Base-by-base conservation (phyloP, 2,888 invertebrate species). In the Drosophila mimetica region DNA sequence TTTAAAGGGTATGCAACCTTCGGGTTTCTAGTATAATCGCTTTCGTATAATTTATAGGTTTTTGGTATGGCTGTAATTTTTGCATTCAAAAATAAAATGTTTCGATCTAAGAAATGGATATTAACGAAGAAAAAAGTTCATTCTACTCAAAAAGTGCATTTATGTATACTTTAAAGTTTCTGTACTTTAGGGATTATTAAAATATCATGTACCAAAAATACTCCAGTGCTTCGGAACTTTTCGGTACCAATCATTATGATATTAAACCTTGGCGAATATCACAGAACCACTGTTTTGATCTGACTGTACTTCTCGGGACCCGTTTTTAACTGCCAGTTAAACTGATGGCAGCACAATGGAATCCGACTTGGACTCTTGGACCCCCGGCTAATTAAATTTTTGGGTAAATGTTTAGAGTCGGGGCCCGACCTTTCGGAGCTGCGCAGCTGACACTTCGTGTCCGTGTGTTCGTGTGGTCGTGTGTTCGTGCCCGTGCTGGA, bases 341-440 rank as follows among this genome's bases (percentile, higher is more conserved):
- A 53, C 22, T 47, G 58, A 65, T 55, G 55, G 67, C 34, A 20
- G 60, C 42, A 44, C 60, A 61, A 37, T 60, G 61, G 60, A 60
- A 60, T 60, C 28, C 37, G 69, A 60, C 50, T 58, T 47, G 48
- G 53, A 71, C 53, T 57, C 47, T 63, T 36, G 53, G 71, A 71
- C 46, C 20, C 51, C 20, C 51, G 42, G 74, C 75, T 69, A 74
- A 74, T 65, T 66, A 67, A 67, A 60, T 71, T 74, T 48, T 66
- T 72, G 41, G 58, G 88, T 48, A 72, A 81, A 78, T 87, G 86
- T 86, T 87, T 64, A 64, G 64, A 85, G 37, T 59, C 67, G 75
- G 74, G 71, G 74, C 69, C 69, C 79, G 83, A 79, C 53, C 79
- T 85, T 76, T 86, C 69, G 50, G 63, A 47, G 66, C 71, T 79